phyloP scores from a whole-genome alignment of 2,113 vertebrate genomes.

The Notechis scutatus region DNA sequence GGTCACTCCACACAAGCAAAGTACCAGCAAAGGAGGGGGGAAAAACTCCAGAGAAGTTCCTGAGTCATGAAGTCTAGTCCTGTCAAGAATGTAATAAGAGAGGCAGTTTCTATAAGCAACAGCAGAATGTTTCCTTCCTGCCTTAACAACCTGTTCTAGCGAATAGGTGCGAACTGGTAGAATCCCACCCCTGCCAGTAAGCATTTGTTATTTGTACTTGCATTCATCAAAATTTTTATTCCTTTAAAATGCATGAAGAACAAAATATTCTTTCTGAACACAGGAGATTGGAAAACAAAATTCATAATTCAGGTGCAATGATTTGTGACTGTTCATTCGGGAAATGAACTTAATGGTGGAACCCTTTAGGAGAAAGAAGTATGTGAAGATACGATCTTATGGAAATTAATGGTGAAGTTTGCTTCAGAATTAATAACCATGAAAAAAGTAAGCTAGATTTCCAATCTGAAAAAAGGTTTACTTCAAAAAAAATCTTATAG shows the following conservation, averaged over 20 bases:
- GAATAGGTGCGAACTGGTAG: too few species aligned
- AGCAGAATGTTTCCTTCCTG: too few species aligned
- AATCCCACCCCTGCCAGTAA: not conserved
- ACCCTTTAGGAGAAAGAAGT: constrained; percentile 3
- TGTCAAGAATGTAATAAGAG: too few species aligned
- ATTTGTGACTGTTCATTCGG: not conserved
- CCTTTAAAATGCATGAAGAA: constrained; percentile 43
- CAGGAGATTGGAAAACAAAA: not conserved
- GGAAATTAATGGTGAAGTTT: constrained; percentile 25
- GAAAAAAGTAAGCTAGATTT: constrained; percentile 7
- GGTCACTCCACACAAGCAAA: too few species aligned
- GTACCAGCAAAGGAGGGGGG: too few species aligned
- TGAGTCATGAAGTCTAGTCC: too few species aligned
- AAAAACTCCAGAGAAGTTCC: too few species aligned
- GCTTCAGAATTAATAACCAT: constrained; percentile 40
- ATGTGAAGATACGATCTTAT: not conserved
- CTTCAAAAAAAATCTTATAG: constrained; percentile 1
- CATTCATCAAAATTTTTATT: constrained; percentile 25
- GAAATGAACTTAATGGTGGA: not conserved
- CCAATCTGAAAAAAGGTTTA: constrained; percentile 3
- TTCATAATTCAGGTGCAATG: not conserved
- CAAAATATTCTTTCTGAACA: constrained; percentile 32
- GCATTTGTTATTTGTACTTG: not conserved
- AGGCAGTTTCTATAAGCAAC: too few species aligned
- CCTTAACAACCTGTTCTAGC: too few species aligned